Evolutionary conservation across 2,888 invertebrate genomes (phyloP), one percentile per base, ranked within the genome.

Genomic region (Nemotelus nigrinus): DNA sequence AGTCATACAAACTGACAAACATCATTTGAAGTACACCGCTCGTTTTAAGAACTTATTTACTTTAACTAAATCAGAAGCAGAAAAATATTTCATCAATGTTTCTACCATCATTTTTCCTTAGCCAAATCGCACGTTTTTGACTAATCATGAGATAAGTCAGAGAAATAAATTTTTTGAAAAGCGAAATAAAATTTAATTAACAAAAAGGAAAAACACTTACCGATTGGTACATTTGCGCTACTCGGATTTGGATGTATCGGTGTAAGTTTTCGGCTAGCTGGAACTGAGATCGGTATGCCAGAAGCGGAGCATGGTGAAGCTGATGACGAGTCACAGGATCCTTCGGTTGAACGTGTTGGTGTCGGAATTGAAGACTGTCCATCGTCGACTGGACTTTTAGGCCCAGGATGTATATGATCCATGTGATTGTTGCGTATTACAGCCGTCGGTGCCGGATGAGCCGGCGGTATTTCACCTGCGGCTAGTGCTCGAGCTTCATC

Each of bases 401-500:
- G 76, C 65, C 72, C 25, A 57, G 72, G 43, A 53, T 74, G 80
- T 78, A 82, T 65, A 44, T 80, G 74, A 43, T 41, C 8, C 8
- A 25, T 72, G 43, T 53, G 53, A 70, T 55, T 50, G 3, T 8
- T 3, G 2, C 53, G 55, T 47, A 70, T 55, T 41, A 47, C 8
- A 5, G 60, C 2, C 41, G 60, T 8, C n/a, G 89, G 89, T 68
- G 84, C 84, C 41, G 43, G 1, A 47, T 25, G 50, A 10, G 58
- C 5, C n/a, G 75, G 64, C 57, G 87, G 89, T 79, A 88, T 82
- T 76, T 90, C 90, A n/a, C 89, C 89, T 53, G 87, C 82, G 43
- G 88, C 88, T 71, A 84, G 85, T 80, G 89, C 89, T 3, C 91
- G 86, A 71, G 91, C 91, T 85, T 95, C 95, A 84, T 96, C 96